A percentile compares a stretch with the other conserved stretches of the same genome.
Conservation (phyloP, 1,140 invertebrate genomes). For the Aphelinus certus region DNA sequence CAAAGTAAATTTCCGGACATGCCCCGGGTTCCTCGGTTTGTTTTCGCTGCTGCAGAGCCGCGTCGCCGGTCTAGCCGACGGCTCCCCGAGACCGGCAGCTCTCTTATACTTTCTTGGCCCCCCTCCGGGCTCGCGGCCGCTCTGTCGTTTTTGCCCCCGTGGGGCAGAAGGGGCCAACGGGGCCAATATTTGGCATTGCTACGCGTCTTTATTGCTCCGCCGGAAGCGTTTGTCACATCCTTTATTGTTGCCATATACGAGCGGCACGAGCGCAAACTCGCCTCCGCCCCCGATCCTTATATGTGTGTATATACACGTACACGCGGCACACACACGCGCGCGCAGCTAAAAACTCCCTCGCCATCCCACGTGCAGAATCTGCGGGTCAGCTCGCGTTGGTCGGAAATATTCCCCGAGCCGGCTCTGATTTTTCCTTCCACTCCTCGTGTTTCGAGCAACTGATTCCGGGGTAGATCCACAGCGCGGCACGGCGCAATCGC, state of each 20-base stretch:
- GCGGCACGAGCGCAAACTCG: no score
- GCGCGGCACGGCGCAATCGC: no score
- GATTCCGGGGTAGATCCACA: no score
- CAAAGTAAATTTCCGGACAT: conserved; percentile 49
- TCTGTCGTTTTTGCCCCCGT: not conserved
- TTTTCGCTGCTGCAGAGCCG: conserved; percentile 18
- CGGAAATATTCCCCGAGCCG: no score
- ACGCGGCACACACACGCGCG: no score
- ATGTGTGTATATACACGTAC: no score
- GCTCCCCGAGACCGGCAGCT: not conserved
- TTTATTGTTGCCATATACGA: not conserved
- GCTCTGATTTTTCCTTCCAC: no score
- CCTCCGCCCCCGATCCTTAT: no score
- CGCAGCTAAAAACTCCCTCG: no score
- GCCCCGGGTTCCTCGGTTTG: conserved; percentile 28
- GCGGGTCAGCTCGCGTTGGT: no score
- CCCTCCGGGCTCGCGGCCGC: not conserved
- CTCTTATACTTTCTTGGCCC: conserved; percentile 12
- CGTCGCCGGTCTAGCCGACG: not conserved
- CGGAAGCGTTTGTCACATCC: conserved; percentile 49
- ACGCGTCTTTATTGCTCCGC: conserved; percentile 50
- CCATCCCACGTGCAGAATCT: no score
- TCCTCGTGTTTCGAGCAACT: no score
- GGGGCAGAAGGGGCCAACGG: conserved; percentile 20
- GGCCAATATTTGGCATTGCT: conserved; percentile 44